These are phyloP conservation scores for Sebastes steindachneri DNA, from an alignment of 2,797 vertebrate genomes.

Conservation along the genomic window DNA sequence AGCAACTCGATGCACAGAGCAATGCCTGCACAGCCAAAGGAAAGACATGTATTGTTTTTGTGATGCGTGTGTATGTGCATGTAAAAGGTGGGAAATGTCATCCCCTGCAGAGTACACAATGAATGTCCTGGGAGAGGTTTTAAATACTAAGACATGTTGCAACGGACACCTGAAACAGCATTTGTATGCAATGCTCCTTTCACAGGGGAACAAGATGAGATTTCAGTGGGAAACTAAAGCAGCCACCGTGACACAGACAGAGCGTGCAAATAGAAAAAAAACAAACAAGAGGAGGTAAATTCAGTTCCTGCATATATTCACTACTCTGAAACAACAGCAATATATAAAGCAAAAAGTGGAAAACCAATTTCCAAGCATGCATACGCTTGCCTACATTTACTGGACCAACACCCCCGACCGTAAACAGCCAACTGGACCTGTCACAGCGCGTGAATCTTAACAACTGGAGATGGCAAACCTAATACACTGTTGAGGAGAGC, in stretches of 20 bases:
- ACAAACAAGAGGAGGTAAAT: not conserved
- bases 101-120: not conserved
- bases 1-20: not conserved
- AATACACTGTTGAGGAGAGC: not conserved
- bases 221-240: constrained; percentile 7
- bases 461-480: not conserved
- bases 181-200: constrained; percentile 40
- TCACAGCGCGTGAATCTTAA: not conserved
- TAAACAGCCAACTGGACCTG: not conserved
- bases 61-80: not conserved
- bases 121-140: constrained; percentile 15
- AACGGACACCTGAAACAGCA: constrained; percentile 37
- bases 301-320: not conserved
- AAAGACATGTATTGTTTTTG: not conserved
- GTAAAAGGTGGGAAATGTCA: not conserved
- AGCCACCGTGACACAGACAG: constrained; percentile 3
- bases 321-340: not conserved
- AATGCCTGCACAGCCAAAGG: not conserved
- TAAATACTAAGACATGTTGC: constrained; percentile 25
- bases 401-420: not conserved
- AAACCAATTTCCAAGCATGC: not conserved
- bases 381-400: not conserved
- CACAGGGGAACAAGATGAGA: constrained; percentile 31
- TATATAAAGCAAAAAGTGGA: not conserved
- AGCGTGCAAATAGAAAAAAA: not conserved